Evolutionary conservation across 2,888 invertebrate genomes (phyloP).

Genomic region (Diplazon laetatorius): DNA sequence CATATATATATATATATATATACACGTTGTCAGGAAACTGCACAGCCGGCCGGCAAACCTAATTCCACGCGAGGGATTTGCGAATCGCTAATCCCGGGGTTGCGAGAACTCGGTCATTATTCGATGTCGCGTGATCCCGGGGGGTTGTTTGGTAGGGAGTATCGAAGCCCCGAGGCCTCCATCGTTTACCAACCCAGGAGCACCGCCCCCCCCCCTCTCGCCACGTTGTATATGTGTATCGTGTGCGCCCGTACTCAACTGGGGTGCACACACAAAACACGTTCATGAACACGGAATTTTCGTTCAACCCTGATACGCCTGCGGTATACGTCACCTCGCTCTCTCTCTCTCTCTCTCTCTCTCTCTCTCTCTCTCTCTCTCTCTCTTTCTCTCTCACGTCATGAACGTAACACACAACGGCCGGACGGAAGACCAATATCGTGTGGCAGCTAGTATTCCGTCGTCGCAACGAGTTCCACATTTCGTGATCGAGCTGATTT

Average conservation of each 20-base stretch:
- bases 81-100: constrained; percentile 80
- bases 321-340: no score
- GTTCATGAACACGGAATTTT: no score
- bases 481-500: no score
- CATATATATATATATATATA: background rate
- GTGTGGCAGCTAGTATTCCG: no score
- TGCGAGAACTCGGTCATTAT: constrained; percentile 79
- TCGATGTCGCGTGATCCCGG: constrained; percentile 80
- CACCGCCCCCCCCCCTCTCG: no score
- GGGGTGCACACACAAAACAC: constrained; percentile 33
- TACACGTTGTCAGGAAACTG: constrained; percentile 13
- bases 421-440: no score
- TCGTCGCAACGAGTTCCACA: no score
- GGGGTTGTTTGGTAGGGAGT: constrained; percentile 67
- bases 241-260: constrained; percentile 36
- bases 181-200: constrained; percentile 52
- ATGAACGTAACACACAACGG: no score
- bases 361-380: no score
- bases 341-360: no score
- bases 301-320: no score
- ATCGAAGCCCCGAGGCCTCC: constrained; percentile 56
- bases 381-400: no score
- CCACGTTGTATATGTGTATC: constrained; percentile 23
- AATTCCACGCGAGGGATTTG: constrained; percentile 74
- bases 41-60: constrained; percentile 71